These are phyloP conservation scores for Polyommatus iphigenia DNA, from an alignment of 2,888 invertebrate species.

Conservation along the genomic window DNA sequence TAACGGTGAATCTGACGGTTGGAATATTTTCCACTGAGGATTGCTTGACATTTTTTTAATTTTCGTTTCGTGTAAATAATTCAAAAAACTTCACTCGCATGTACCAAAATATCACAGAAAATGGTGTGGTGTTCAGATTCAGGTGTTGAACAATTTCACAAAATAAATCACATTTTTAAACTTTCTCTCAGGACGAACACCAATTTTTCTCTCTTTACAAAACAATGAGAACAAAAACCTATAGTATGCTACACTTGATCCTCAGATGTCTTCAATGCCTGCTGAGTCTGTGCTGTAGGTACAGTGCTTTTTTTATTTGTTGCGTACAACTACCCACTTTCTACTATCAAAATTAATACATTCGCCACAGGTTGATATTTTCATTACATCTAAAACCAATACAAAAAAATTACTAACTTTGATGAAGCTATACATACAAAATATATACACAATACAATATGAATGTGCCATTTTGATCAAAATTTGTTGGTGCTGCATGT, in stretches of 20 bases:
- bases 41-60: slow-evolving; percentile 85
- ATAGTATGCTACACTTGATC: slow-evolving; percentile 76
- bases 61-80: slow-evolving; percentile 70
- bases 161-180: slow-evolving; percentile 71
- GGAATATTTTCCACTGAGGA: slow-evolving; percentile 95
- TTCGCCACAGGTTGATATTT: slow-evolving; percentile 34
- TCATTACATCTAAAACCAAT: slow-evolving; percentile 33
- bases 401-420: slow-evolving; percentile 5
- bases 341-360: slow-evolving; percentile 37
- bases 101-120: slow-evolving; percentile 76
- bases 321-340: slow-evolving; percentile 55
- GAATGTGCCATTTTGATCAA: slow-evolving; percentile 4
- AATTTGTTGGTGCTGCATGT: neutral
- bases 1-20: slow-evolving; percentile 92
- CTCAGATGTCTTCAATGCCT: slow-evolving; percentile 95
- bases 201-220: slow-evolving; percentile 33
- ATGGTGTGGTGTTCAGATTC: slow-evolving; percentile 63
- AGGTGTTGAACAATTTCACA: slow-evolving; percentile 57
- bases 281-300: slow-evolving; percentile 84
- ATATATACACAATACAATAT: slow-evolving; percentile 8
- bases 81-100: slow-evolving; percentile 64
- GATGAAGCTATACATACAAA: neutral
- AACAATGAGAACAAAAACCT: slow-evolving; percentile 55
- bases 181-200: slow-evolving; percentile 52
- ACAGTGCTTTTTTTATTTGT: slow-evolving; percentile 50